These are phyloP conservation scores for Acronicta leporina DNA, from an alignment of 2,888 invertebrate species.

Conservation along the genomic window DNA sequence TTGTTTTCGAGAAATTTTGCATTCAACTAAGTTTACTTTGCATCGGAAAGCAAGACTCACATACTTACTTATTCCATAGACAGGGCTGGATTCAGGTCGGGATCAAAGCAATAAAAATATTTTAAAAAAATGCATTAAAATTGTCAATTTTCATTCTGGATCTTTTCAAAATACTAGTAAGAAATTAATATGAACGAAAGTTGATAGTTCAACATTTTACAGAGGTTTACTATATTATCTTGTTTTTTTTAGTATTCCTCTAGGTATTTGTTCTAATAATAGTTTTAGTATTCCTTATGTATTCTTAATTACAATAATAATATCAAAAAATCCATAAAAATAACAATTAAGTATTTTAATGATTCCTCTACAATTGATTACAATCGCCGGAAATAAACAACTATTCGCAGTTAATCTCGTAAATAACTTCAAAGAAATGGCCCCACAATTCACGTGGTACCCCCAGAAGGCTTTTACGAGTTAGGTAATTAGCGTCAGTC, in stretches of 20 bases:
- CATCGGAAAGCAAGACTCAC: slow-evolving; percentile 4
- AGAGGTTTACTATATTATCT: no score
- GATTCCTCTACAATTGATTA: slow-evolving; percentile 34
- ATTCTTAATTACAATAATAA: no score
- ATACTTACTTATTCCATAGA: not conserved
- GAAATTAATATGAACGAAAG: no score
- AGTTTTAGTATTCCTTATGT: no score
- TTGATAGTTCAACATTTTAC: no score
- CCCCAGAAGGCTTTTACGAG: slow-evolving; percentile 84
- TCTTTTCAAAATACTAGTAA: no score
- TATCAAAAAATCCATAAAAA: no score
- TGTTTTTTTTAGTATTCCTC: no score
- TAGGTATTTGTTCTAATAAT: no score
- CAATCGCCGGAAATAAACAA: slow-evolving; percentile 67
- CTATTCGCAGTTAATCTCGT: slow-evolving; percentile 67
- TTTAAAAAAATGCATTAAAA: no score
- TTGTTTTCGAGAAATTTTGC: slow-evolving; percentile 42
- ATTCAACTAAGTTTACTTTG: slow-evolving; percentile 27
- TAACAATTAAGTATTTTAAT: not conserved
- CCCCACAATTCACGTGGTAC: slow-evolving; percentile 71
- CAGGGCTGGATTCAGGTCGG: not conserved
- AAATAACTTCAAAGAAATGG: slow-evolving; percentile 75
- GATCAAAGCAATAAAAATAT: not conserved
- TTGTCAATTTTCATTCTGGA: no score
- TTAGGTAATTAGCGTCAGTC: slow-evolving; percentile 88